These are phyloP conservation scores for Ptychoptera contaminata DNA, from an alignment of 2,888 invertebrate genomes.

Conservation along the genomic window DNA sequence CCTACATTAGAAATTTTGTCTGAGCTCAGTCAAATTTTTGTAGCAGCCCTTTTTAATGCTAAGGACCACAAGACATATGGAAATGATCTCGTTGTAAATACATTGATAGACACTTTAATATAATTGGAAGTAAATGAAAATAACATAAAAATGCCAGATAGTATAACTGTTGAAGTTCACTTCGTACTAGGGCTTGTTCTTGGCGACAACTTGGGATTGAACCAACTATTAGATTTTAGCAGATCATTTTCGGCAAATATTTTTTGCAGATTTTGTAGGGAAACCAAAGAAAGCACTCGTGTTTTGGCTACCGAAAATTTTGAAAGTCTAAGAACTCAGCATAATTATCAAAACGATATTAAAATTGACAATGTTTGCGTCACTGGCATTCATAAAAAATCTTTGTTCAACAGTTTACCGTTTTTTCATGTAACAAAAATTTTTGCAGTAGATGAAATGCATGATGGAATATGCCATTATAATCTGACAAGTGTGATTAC, in stretches of 20 bases:
- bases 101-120: constrained; percentile 1
- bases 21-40: no score
- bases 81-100: no score
- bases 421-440: constrained; percentile 9
- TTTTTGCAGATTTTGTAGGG: constrained; percentile 8
- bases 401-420: constrained; percentile 6
- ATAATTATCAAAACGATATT: constrained; percentile 7
- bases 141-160: constrained; percentile 3
- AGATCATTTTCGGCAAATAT: constrained; percentile 8
- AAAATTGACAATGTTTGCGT: constrained; percentile 1
- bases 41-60: no score
- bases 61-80: no score
- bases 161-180: no score
- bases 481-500: constrained; percentile 7
- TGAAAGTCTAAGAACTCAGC: constrained; percentile 5
- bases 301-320: constrained; percentile 6
- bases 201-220: no score
- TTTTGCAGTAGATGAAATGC: constrained; percentile 10
- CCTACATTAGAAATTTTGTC: no score
- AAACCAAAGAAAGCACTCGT: neutral
- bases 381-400: no score
- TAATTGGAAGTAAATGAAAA: constrained; percentile 5
- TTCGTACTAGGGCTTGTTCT: no score
- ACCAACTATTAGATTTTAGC: constrained; percentile 8
- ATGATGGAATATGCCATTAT: constrained; percentile 10